Evolutionary conservation across 2,888 invertebrate species (phyloP).

Genomic region (Stegana nigrithorax): DNA sequence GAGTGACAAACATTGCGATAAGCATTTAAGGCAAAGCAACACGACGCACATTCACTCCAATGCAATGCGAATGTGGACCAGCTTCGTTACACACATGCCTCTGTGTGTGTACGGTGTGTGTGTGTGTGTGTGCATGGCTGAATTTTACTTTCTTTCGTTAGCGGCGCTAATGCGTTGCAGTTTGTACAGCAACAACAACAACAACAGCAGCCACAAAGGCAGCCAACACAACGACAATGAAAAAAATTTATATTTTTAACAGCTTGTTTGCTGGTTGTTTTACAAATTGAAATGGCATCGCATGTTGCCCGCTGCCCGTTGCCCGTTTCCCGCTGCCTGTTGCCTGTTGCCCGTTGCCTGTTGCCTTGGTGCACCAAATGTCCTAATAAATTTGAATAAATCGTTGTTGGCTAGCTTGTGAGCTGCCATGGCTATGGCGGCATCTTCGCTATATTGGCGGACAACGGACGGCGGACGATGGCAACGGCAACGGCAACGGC

Average conservation of each 20-base stretch:
- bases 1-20: slow-evolving; percentile 13
- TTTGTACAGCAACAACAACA: not conserved
- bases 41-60: too few species aligned
- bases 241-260: slow-evolving; percentile 55
- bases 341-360: not conserved
- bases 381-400: slow-evolving; percentile 61
- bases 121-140: too few species aligned
- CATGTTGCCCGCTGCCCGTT: slow-evolving; percentile 22
- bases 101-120: too few species aligned
- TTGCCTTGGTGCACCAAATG: slow-evolving; percentile 37
- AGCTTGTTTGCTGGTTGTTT: slow-evolving; percentile 60
- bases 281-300: slow-evolving; percentile 57
- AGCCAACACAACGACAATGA: not conserved
- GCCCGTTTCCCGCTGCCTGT: not conserved
- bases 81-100: too few species aligned
- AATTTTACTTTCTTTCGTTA: not conserved
- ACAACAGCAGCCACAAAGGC: not conserved
- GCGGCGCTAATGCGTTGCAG: too few species aligned
- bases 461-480: too few species aligned
- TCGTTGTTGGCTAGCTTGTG: slow-evolving; percentile 48
- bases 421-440: not conserved
- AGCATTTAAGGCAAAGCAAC: too few species aligned
- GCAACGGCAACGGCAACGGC: not conserved
- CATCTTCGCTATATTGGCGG: too few species aligned
- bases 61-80: too few species aligned